Percentiles rank a stretch among this genome's conserved stretches.
Conservation (phyloP, 2,113 vertebrate genomes). For the Melanostigma gelatinosum region DNA sequence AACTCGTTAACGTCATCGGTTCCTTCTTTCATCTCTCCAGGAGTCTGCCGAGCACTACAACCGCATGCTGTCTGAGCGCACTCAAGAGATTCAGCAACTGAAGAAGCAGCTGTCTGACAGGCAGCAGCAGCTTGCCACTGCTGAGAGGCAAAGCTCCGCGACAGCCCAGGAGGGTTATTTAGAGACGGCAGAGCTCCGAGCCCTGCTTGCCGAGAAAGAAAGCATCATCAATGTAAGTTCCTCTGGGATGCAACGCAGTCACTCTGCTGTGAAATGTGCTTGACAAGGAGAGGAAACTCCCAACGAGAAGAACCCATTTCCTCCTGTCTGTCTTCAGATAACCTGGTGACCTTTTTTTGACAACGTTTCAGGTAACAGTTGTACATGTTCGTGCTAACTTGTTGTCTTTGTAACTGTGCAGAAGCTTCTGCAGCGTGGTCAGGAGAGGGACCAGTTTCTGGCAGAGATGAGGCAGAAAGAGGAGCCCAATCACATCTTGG, state of each 20-base stretch:
- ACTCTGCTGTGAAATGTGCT: conserved; percentile 39
- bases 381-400: neutral
- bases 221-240: conserved; percentile 80
- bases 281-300: conserved; percentile 16
- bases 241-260: conserved; percentile 31
- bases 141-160: conserved; percentile 72
- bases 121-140: conserved; percentile 70
- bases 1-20: conserved; percentile 11
- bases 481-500: conserved; percentile 72
- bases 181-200: conserved; percentile 75
- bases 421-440: conserved; percentile 81
- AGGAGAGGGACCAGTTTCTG: conserved; percentile 77
- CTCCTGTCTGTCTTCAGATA: conserved; percentile 6
- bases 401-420: conserved; percentile 56
- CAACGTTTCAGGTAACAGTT: neutral
- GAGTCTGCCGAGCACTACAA: conserved; percentile 81
- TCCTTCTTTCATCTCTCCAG: conserved; percentile 53
- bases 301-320: neutral
- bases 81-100: conserved; percentile 81
- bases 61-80: conserved; percentile 77
- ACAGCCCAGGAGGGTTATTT: conserved; percentile 74
- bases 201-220: conserved; percentile 80
- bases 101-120: conserved; percentile 76
- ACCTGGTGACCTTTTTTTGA: neutral
- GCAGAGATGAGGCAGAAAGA: conserved; percentile 67